Evolutionary conservation across 2,888 invertebrate species (phyloP), one percentile per base, ranked within the genome.

Genomic region (Dendrolimus pini): DNA sequence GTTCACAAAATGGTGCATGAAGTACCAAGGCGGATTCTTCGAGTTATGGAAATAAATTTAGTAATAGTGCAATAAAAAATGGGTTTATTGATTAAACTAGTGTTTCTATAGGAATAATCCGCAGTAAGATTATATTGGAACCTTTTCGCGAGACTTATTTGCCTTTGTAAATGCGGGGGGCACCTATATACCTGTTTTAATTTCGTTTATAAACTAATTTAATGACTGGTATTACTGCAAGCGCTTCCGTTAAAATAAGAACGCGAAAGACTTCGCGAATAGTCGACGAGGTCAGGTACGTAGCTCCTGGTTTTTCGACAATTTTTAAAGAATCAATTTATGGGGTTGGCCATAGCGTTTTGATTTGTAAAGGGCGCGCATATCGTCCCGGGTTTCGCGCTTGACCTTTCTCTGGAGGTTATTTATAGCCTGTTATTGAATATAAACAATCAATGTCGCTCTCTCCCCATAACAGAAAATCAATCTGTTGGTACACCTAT

Each of bases 201-300:
- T 68, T 69, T 67, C 66, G 63, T 62, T 60, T 59, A 6, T 30
- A 59, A 64, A 59, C 61, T 63, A 65, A 61, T 74, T 89, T 85
- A 78, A 91, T 91, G 91, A 91, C 89, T 77, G 91, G 91, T 67
- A 79, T 91, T 66, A 82, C 74, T 66, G 91, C 89, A 65, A 88
- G 80, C 76, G 91, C 91, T 68, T 82, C 87, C 60, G 83, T 91
- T 69, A 82, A 82, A 75, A 87, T 91, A 69, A 80, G 76, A 58
- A 85, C 84, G 13, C 85, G 81, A 75, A 86, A 76, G 62, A 75
- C 77, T 65, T 66, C 71, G 60, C 72, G 77, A 62, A 62, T 68
- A 52, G 68, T 71, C 54, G 67, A 68, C 61, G 72, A 76, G 60
- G 61, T 62, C 68, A 82, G 86, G 87, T 88, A 83, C 64, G 56